Base-by-base conservation (phyloP, 2,797 vertebrate species). In the Megalops cyprinoides region DNA sequence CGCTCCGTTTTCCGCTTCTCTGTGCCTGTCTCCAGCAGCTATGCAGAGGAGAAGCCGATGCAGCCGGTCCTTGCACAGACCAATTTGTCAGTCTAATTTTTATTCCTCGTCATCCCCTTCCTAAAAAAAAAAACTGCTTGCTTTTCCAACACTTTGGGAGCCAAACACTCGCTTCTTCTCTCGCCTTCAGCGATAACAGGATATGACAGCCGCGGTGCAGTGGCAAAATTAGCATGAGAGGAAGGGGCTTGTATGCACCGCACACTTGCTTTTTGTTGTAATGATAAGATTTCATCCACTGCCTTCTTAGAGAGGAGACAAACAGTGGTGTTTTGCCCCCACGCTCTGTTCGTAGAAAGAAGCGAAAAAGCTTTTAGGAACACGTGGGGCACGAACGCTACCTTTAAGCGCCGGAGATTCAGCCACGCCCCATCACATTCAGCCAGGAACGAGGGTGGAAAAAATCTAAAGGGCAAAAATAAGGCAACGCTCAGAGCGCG, bases 361-460 rank as follows among this genome's bases (percentile, higher is more conserved):
- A n/a, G n/a, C n/a, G n/a, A 78, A 84, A 85, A 82, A 78, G 78
- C 83, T 84, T 87, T 79, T 84, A 79, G 85, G 82, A 62, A 55
- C 80, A 65, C 78, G 60, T 62, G 78, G n/a, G 79, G 62, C 46
- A 6, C 49, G 83, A 87, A 84, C 71, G 78, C 79, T 83, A 82
- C 65, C 51, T 83, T 23, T 28, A 23, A 79, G 74, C 74, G 42
- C 46, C 39, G 65, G 39, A 80, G 74, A 84, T 60, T 81, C 84
- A 79, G 79, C 85, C 75, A 81, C 83, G 83, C 79, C 48, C 79
- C 56, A 76, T 79, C 84, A 82, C 65, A 81, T 85, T 87, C 77
- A 73, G 79, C 65, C 53, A 76, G 75, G 62, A 74, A 62, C 65
- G 23, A n/a, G 31, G 4, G 18, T n/a, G 76, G 74, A 69, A 78